Conservation (phyloP, 2,888 invertebrate genomes). For the Eledone cirrhosa region DNA sequence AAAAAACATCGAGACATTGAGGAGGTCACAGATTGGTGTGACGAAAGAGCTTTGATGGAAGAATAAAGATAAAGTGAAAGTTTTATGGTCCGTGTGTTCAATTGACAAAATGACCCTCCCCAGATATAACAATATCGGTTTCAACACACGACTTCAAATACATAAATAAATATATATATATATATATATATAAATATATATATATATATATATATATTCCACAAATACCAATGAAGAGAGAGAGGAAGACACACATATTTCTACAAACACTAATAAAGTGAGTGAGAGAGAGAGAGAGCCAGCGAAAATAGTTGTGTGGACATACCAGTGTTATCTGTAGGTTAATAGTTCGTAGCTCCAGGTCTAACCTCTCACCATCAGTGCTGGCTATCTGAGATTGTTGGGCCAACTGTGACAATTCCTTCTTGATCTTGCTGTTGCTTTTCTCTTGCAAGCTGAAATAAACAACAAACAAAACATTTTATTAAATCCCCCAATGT, state of each 20-base stretch:
- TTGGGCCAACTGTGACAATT: constrained; percentile 52
- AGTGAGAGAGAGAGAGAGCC: not conserved
- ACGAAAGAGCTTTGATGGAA: no score
- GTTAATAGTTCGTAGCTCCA: constrained; percentile 59
- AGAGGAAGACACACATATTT: not conserved
- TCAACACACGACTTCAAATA: no score
- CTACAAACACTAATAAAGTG: not conserved
- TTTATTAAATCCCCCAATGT: no score
- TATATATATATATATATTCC: not conserved
- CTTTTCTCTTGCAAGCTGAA: constrained; percentile 31
- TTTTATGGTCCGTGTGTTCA: no score
- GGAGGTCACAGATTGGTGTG: no score
- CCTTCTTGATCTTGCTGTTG: constrained; percentile 48
- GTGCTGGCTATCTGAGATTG: constrained; percentile 53
- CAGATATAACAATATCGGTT: no score
- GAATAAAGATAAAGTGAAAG: no score
- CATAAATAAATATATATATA: not conserved
- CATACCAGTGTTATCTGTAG: constrained; percentile 58
- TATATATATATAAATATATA: not conserved
- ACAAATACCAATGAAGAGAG: not conserved
- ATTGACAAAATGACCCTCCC: no score
- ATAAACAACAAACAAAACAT: no score
- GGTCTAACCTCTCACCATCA: constrained; percentile 54
- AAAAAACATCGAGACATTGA: no score
- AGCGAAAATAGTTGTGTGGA: not conserved